A percentile compares a stretch with the other conserved stretches of the same genome.
Evolutionary conservation across 2,888 invertebrate genomes (phyloP).

Genomic region (Portevinia maculata): DNA sequence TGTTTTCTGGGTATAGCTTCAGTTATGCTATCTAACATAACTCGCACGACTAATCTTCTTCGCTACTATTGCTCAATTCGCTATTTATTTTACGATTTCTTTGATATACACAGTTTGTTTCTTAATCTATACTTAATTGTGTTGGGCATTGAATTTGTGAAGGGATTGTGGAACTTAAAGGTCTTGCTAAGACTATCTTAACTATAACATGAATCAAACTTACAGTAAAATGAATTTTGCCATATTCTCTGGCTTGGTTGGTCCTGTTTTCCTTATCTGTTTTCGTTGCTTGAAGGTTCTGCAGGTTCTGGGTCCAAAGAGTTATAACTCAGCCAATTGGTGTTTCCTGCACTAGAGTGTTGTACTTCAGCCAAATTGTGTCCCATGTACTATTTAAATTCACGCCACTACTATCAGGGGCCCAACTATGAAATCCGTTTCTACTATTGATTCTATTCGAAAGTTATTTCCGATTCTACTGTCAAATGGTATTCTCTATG

Average conservation of each 20-base stretch:
- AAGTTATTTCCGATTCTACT: too few relatives aligned
- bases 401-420: too few relatives aligned
- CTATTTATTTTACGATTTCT: too few relatives aligned
- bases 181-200: slow-evolving; percentile 5
- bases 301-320: neutral
- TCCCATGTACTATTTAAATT: neutral
- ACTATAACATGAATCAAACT: slow-evolving; percentile 9
- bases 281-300: slow-evolving; percentile 4
- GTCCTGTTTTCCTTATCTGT: neutral
- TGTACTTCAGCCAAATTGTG: slow-evolving; percentile 1
- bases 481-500: too few relatives aligned
- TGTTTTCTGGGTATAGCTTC: too few relatives aligned
- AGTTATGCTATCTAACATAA: too few relatives aligned
- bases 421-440: too few relatives aligned
- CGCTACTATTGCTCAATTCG: too few relatives aligned
- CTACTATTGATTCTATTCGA: too few relatives aligned
- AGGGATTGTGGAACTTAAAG: neutral
- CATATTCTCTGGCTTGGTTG: too few relatives aligned
- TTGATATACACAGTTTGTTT: too few relatives aligned
- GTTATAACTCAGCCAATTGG: slow-evolving; percentile 1
- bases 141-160: slow-evolving; percentile 7
- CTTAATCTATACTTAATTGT: slow-evolving; percentile 6
- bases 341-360: neutral
- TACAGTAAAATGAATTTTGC: slow-evolving; percentile 4
- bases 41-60: too few relatives aligned